A percentile compares a stretch with the other conserved stretches of the same genome.
Conservation (phyloP, 2,113 vertebrate species). For the Gobiocypris rarus region DNA sequence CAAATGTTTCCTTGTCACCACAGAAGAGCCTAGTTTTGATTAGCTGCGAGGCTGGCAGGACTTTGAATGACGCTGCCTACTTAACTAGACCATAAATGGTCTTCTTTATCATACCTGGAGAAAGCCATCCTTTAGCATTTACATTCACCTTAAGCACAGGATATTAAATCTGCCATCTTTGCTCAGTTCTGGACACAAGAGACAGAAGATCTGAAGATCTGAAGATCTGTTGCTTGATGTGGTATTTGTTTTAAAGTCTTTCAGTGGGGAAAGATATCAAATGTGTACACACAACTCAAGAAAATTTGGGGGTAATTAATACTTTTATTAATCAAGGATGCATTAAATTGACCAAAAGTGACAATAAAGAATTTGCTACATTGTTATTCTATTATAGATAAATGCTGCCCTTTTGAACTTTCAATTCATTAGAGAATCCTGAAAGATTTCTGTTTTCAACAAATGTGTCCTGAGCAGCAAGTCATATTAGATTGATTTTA, state of each 20-base stretch:
- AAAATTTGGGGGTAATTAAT: not conserved
- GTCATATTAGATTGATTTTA: too few relatives aligned
- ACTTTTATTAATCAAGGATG: not conserved
- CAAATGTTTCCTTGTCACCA: not conserved
- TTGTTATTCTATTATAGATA: too few relatives aligned
- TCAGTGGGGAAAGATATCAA: not conserved
- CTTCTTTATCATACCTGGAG: not conserved
- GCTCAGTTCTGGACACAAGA: not conserved
- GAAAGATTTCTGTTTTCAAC: too few relatives aligned
- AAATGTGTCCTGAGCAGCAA: too few relatives aligned
- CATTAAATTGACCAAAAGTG: not conserved
- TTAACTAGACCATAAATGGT: not conserved
- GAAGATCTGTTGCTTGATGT: not conserved
- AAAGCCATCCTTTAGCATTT: not conserved
- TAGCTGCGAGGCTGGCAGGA: not conserved
- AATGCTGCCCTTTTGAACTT: too few relatives aligned
- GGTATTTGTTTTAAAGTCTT: not conserved
- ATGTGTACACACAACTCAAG: not conserved
- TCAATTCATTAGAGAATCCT: too few relatives aligned
- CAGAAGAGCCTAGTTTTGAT: not conserved
- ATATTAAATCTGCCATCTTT: not conserved
- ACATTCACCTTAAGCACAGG: not conserved
- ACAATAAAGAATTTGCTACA: too few relatives aligned
- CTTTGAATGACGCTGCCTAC: not conserved
- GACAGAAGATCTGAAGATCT: too few relatives aligned